A percentile compares a stretch with the other conserved stretches of the same genome.
Evolutionary conservation across 2,888 invertebrate species (phyloP).

Genomic region (Diarsia brunnea): DNA sequence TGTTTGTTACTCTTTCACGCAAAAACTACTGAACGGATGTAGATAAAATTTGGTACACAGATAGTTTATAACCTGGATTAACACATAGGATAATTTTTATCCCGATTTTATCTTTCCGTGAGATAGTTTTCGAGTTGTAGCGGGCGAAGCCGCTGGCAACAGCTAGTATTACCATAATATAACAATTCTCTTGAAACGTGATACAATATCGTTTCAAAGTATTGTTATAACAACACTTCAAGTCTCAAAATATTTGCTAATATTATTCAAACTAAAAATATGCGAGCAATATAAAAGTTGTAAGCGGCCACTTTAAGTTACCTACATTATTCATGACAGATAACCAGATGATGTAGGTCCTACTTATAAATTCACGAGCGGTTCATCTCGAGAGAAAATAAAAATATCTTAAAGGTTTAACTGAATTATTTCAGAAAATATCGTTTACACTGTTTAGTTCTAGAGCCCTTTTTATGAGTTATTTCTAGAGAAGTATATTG

Average conservation of each 20-base stretch:
- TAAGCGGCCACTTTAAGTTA: constrained; percentile 26
- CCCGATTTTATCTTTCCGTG: too few relatives aligned
- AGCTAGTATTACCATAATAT: too few relatives aligned
- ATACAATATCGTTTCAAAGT: too few relatives aligned
- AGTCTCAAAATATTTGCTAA: background rate
- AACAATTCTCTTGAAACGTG: too few relatives aligned
- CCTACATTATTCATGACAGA: constrained; percentile 48
- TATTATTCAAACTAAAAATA: too few relatives aligned
- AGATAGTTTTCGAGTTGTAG: too few relatives aligned
- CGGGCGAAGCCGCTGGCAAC: too few relatives aligned
- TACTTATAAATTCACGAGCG: constrained; percentile 5
- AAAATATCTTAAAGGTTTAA: constrained; percentile 8
- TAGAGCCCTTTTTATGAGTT: background rate
- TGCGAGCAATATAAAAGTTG: constrained; percentile 24
- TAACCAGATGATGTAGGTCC: constrained; percentile 7
- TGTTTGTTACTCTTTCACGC: too few relatives aligned
- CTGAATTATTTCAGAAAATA: constrained; percentile 3
- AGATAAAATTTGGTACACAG: too few relatives aligned
- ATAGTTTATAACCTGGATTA: too few relatives aligned
- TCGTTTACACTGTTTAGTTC: background rate
- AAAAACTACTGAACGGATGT: too few relatives aligned
- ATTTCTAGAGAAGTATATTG: background rate
- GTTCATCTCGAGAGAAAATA: constrained; percentile 6
- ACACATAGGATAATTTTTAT: too few relatives aligned
- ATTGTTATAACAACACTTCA: background rate